Evolutionary conservation across 2,797 vertebrate species (phyloP), one percentile per base, ranked within the genome.

Genomic region (Tiaroga cobitis): DNA sequence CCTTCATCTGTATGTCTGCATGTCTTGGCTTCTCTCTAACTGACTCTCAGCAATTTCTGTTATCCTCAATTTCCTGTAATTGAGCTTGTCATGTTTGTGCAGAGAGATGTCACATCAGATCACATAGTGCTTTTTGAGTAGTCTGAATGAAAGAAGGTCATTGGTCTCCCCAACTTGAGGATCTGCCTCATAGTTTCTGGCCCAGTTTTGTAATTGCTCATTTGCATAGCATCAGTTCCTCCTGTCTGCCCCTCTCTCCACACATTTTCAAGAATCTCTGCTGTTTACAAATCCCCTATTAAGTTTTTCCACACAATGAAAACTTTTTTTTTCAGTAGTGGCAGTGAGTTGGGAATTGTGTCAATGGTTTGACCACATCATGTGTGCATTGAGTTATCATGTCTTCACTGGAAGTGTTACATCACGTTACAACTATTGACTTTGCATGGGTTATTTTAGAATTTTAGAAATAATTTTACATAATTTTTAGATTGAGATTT

Each of bases 81-180:
- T 87, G 72, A 82, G 83, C 72, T 85, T 41, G 86, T 75, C 83
- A 69, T 84, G 85, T 87, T 87, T 86, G 39, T 80, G 63, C 81
- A 85, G 41, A 77, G 83, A 80, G 61, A 81, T 68, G 72, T 87
- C 78, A 87, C 41, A 81, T 81, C 86, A 61, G 80, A 84, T 84
- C 39, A 43, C 43, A 61, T 32, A 16, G 74, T 78, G n/a, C 49
- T 69, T 67, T 81, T 69, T 81, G 79, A 81, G 79, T 54, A n/a
- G 34, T 29, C 37, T 69, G 65, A 56, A 67, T 54, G 46, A 26
- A 65, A 76, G 81, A 83, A 78, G 37, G 46, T 69, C 32, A 76
- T 24, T 67, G 63, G 49, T 78, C 75, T 56, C 13, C 39, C 49
- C 7, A 84, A 77, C 82, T 68, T 54, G 18, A 69, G 8, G 39